These are phyloP conservation scores for Flexamia atlantica DNA, from an alignment of 2,888 invertebrate genomes.

Conservation along the genomic window DNA sequence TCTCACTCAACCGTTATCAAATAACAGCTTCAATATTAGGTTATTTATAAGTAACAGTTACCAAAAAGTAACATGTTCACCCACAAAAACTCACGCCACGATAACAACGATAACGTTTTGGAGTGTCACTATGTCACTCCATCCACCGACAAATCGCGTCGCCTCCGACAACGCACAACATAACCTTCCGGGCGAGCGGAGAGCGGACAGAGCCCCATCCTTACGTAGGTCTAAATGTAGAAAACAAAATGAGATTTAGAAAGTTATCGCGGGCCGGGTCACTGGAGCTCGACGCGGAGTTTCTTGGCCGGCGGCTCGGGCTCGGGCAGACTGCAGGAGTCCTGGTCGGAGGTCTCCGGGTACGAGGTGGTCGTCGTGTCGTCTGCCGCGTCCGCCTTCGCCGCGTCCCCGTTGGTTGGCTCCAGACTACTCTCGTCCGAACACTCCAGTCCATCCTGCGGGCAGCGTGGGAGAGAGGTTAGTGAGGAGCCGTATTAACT, in stretches of 20 bases:
- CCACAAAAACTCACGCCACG: too few relatives aligned
- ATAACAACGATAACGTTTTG: too few relatives aligned
- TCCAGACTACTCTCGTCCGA: slow-evolving; percentile 64
- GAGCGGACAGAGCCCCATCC: slow-evolving; percentile 14
- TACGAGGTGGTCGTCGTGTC: slow-evolving; percentile 63
- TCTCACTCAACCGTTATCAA: too few relatives aligned
- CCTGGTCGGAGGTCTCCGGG: slow-evolving; percentile 63
- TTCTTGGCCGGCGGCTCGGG: slow-evolving; percentile 75
- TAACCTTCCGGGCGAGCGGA: too few relatives aligned
- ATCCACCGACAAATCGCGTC: too few relatives aligned
- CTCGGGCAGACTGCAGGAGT: slow-evolving; percentile 62
- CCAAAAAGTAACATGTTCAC: too few relatives aligned
- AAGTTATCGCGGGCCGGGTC: slow-evolving; percentile 23
- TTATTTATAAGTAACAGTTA: too few relatives aligned
- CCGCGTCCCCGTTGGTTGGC: slow-evolving; percentile 73
- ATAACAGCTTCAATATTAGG: too few relatives aligned
- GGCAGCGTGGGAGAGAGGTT: too few relatives aligned
- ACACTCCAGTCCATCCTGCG: slow-evolving; percentile 63
- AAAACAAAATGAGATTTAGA: slow-evolving; percentile 58
- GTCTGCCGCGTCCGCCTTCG: slow-evolving; percentile 38
- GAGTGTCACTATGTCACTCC: too few relatives aligned
- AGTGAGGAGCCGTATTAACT: too few relatives aligned
- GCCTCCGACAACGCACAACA: too few relatives aligned
- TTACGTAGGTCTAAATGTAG: slow-evolving; percentile 33
- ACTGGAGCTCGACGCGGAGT: slow-evolving; percentile 65